Base-by-base conservation (phyloP, 2,888 invertebrate genomes). In the Cremastinae sp. region DNA sequence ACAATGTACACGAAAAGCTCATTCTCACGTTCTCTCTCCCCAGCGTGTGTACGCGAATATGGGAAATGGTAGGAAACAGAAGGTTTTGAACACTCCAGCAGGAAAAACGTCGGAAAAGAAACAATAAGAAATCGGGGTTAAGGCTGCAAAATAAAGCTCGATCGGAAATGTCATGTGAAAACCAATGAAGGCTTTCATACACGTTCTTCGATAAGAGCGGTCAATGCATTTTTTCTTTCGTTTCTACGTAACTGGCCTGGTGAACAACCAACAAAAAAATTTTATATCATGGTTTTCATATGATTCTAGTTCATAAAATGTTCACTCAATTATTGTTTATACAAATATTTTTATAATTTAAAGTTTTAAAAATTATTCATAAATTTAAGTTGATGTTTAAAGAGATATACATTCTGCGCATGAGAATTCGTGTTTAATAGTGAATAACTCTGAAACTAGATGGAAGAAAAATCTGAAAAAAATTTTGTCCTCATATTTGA, bases 231-330 rank as follows among this genome's bases (percentile, higher is more conserved):
- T 66, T 74, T 75, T 70, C 45, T 49, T 71, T 66, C 55, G 59
- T 59, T 75, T 75, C 37, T 56, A 45, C 64, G 55, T 10, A 47
- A 64, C 55, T 64, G 39, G 70, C 37, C 53, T 56, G 64, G 55
- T 70, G 55, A 72, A 68, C 62, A 62, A 59, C 58, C 58, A 41
- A 73, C 68, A 59, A 76, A 73, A 62, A 71, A 66, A 62, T 58
- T 62, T 47, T 43, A 43, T n/a, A 4, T 37, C 14, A n/a, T n/a
- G n/a, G n/a, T n/a, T n/a, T n/a, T n/a, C n/a, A n/a, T n/a, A n/a
- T n/a, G n/a, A n/a, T n/a, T n/a, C n/a, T n/a, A n/a, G n/a, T n/a
- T n/a, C n/a, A n/a, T n/a, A n/a, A n/a, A n/a, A n/a, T n/a, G n/a
- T n/a, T n/a, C n/a, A n/a, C n/a, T n/a, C n/a, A n/a, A n/a, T 64